Base-by-base conservation (phyloP, 2,888 invertebrate genomes). In the Synergus laeviventris region DNA sequence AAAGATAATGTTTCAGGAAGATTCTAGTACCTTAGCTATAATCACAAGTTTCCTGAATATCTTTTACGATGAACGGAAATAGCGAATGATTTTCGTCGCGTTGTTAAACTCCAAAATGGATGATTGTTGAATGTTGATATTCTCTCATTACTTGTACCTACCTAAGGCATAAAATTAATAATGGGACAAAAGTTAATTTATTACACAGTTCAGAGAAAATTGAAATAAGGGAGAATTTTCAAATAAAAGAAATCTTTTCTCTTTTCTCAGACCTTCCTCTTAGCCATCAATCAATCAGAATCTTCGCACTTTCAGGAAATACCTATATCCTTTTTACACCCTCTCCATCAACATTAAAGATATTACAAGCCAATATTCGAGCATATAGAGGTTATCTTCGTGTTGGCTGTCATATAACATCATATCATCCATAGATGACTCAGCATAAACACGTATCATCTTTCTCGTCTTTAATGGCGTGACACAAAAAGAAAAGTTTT, bases 281-380 rank as follows among this genome's bases (percentile, higher is more conserved):
- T 31, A 31, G n/a, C 61, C 45, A 24, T 45, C 14, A 45, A 66
- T 66, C 66, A 66, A 66, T 66, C 70, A 70, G 49, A 70, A 70
- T 49, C 31, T 49, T 36, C 49, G 31, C 70, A 70, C 70, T 49
- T 31, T 49, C 12, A 39, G 24, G 8, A 56, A 70, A 70, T 49
- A 49, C 31, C 31, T 70, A 49, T 9, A 49, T 49, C 12, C 24
- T 12, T 31, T 45, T 49, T 70, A 49, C n/a, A 70, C n/a, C 49
- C n/a, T 49, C 70, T 70, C 70, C 24, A 66, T 66, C 8, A 49
- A 70, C 31, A 70, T 70, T 70, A 70, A 49, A 2, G 49, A 49
- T 70, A 70, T 70, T 36, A 49, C 45, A 49, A 70, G 45, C 70
- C 70, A 70, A 70, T 70, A 70, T 70, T 36, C 66, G 45, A 66